Evolutionary conservation across 2,797 vertebrate genomes (phyloP).

Genomic region (Pempheris klunzingeri): DNA sequence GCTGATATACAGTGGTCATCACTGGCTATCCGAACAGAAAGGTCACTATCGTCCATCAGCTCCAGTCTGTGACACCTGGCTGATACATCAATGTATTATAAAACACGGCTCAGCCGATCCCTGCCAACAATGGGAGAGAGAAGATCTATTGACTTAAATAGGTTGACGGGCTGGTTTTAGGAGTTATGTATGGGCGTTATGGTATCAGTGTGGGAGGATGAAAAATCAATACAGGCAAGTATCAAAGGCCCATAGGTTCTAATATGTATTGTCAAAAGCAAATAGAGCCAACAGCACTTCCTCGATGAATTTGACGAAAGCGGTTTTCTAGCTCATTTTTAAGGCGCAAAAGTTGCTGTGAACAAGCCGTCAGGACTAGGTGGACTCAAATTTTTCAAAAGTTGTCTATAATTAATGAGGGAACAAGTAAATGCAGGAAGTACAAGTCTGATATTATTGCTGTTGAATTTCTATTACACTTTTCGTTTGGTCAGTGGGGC

Average conservation of each 20-base stretch:
- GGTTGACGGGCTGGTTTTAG: constrained; percentile 51
- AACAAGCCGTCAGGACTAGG: not conserved
- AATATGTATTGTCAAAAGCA: constrained; percentile 40
- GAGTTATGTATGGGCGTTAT: constrained; percentile 49
- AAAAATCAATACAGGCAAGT: constrained; percentile 55
- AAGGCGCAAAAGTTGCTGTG: constrained; percentile 1
- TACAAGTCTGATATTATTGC: constrained; percentile 13
- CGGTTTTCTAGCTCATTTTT: constrained; percentile 3
- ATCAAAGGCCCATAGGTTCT: constrained; percentile 44
- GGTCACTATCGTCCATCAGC: constrained; percentile 74
- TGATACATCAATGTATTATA: constrained; percentile 61
- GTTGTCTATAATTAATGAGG: constrained; percentile 9
- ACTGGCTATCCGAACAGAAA: constrained; percentile 68
- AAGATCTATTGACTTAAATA: constrained; percentile 58
- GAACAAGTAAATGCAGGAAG: not conserved
- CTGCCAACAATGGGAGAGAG: constrained; percentile 35
- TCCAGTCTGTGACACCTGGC: constrained; percentile 30
- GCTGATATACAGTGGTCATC: constrained; percentile 68
- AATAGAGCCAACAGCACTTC: constrained; percentile 28
- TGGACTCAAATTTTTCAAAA: not conserved
- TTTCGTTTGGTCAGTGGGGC: constrained; percentile 6
- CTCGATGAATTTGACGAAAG: constrained; percentile 7
- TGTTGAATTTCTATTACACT: constrained; percentile 1
- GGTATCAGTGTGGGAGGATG: constrained; percentile 31
- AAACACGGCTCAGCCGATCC: constrained; percentile 25